Evolutionary conservation across 1,140 invertebrate genomes (phyloP).

Genomic region (Ips typographus): DNA sequence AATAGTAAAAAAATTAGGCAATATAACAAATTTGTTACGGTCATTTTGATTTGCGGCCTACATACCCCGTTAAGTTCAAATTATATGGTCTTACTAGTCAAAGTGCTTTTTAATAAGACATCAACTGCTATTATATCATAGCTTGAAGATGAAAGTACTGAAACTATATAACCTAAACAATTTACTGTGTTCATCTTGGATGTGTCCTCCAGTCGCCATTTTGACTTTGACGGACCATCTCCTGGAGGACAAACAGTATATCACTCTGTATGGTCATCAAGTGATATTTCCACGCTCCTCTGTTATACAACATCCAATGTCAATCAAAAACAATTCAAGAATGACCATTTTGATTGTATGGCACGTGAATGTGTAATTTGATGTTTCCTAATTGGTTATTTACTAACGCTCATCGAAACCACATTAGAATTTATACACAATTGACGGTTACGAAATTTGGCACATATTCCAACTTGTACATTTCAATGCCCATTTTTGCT

Average conservation of each 20-base stretch:
- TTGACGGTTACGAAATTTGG: background rate
- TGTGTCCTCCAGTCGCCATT: no score
- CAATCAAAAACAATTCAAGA: background rate
- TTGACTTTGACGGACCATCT: no score
- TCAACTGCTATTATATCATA: no score
- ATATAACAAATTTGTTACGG: no score
- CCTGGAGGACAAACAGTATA: background rate
- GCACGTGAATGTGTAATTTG: background rate
- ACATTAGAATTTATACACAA: background rate
- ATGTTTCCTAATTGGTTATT: slow-evolving; percentile 1
- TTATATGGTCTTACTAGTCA: no score
- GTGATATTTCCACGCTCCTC: background rate
- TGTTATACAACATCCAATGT: background rate
- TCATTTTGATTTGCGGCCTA: no score
- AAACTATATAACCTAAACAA: no score
- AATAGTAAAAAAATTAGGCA: no score
- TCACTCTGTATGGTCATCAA: background rate
- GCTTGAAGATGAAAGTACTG: no score
- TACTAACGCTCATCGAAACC: background rate
- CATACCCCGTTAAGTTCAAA: no score
- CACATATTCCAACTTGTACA: background rate
- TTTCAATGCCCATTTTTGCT: background rate
- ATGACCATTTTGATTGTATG: slow-evolving; percentile 1
- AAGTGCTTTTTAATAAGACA: no score
- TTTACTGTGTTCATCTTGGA: no score